Conservation (phyloP, 2,888 invertebrate species). For the Drosophila lutescens region DNA sequence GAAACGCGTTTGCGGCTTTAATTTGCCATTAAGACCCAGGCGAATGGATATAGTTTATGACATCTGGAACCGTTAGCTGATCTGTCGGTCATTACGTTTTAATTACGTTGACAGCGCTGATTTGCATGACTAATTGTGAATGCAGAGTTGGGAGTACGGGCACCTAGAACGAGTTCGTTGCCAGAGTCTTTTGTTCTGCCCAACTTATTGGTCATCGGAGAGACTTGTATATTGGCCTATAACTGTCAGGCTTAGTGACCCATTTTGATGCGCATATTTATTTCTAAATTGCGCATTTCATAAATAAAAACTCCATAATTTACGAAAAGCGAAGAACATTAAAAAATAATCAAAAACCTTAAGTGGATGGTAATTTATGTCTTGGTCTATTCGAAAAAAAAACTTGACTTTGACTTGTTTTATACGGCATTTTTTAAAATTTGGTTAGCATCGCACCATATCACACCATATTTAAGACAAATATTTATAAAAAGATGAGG, state of each 20-base stretch:
- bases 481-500: conserved; percentile 39
- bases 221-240: conserved; percentile 61
- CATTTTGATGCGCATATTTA: conserved; percentile 62
- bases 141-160: conserved; percentile 21
- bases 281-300: conserved; percentile 63
- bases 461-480: conserved; percentile 23
- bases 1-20: conserved; percentile 74
- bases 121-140: conserved; percentile 75
- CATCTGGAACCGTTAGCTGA: conserved; percentile 65
- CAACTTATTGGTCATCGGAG: conserved; percentile 31
- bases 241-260: conserved; percentile 77
- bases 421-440: conserved; percentile 7
- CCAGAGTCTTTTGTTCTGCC: conserved; percentile 68
- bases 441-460: conserved; percentile 14
- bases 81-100: conserved; percentile 70
- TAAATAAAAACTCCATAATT: conserved; percentile 72
- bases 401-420: conserved; percentile 75
- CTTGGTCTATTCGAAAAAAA: conserved; percentile 53
- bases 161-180: conserved; percentile 53
- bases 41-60: conserved; percentile 59
- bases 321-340: conserved; percentile 27
- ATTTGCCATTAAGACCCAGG: conserved; percentile 68
- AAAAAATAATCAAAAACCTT: conserved; percentile 52
- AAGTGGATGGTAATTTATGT: conserved; percentile 65
- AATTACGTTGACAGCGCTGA: conserved; percentile 76